phyloP scores from a whole-genome alignment of 1,140 invertebrate genomes.

The Cydia pomonella region DNA sequence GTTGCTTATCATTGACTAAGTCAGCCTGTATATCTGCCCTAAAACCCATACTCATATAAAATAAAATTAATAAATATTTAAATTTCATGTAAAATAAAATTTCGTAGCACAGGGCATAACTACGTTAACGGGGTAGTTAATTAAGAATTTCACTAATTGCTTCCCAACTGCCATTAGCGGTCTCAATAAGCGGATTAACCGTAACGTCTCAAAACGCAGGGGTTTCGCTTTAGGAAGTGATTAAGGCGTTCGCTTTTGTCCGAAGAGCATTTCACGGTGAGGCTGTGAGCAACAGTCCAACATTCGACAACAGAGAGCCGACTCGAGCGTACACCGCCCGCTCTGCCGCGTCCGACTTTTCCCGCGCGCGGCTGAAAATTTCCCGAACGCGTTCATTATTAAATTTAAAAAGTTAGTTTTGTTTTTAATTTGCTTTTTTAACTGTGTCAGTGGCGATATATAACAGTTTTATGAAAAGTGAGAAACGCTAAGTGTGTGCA shows the following conservation, averaged over 20 bases:
- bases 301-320: constrained; percentile 56
- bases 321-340: constrained; percentile 51
- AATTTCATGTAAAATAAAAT: background rate
- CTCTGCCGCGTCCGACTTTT: constrained; percentile 35
- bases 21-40: too few species aligned
- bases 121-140: constrained; percentile 27
- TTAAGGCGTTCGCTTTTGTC: constrained; percentile 47
- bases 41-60: too few species aligned
- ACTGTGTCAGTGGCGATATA: constrained; percentile 45
- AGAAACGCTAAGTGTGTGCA: constrained; percentile 52
- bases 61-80: too few species aligned
- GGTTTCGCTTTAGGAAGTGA: constrained; percentile 53
- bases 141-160: constrained; percentile 38
- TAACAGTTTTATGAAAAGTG: constrained; percentile 52
- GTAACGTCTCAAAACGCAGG: constrained; percentile 45
- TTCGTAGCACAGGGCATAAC: constrained; percentile 22
- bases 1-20: too few species aligned
- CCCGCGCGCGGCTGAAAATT: constrained; percentile 31
- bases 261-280: constrained; percentile 57
- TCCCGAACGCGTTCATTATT: constrained; percentile 17
- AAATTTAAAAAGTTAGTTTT: constrained; percentile 32
- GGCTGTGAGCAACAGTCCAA: constrained; percentile 44
- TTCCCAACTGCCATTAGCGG: constrained; percentile 42
- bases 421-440: constrained; percentile 40
- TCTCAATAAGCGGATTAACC: constrained; percentile 44